Evolutionary conservation across 2,113 vertebrate genomes (phyloP).

Genomic region (Aegithalos caudatus): DNA sequence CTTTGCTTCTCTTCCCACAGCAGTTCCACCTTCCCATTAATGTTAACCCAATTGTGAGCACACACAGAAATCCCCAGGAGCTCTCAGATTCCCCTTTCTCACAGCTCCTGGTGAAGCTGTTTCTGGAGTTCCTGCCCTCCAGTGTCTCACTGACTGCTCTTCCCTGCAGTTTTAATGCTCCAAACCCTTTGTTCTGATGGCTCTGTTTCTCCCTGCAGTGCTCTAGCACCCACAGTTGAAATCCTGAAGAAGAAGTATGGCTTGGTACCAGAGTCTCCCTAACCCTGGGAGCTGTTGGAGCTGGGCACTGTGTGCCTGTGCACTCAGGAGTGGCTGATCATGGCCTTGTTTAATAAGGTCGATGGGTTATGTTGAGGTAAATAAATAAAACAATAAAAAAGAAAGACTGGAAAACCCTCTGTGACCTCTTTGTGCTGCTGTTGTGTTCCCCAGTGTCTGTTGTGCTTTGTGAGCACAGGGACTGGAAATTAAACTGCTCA

Average conservation of each 20-base stretch:
- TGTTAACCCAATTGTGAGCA: neutral
- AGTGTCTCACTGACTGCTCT: neutral
- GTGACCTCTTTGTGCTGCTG: neutral
- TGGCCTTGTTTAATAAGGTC: constrained; percentile 63
- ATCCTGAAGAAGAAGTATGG: constrained; percentile 83
- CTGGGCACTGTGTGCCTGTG: constrained; percentile 63
- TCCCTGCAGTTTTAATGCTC: neutral
- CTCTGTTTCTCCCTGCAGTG: constrained; percentile 71
- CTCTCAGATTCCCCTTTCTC: neutral
- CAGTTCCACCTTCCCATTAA: neutral
- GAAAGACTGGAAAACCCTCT: neutral
- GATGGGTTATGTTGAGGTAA: neutral
- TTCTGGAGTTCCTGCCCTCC: neutral
- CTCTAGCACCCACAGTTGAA: constrained; percentile 78
- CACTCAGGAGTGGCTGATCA: neutral
- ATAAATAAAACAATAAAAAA: neutral
- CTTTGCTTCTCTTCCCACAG: neutral
- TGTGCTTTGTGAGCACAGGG: neutral
- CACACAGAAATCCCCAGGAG: neutral
- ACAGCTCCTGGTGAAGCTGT: neutral
- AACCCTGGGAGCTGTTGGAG: neutral
- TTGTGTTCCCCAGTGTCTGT: neutral
- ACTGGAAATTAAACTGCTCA: neutral
- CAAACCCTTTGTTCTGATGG: neutral
- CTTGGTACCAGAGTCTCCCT: constrained; percentile 23